These are phyloP conservation scores for Acropternis orthonyx DNA, from an alignment of 2,797 vertebrate genomes.

Conservation along the genomic window DNA sequence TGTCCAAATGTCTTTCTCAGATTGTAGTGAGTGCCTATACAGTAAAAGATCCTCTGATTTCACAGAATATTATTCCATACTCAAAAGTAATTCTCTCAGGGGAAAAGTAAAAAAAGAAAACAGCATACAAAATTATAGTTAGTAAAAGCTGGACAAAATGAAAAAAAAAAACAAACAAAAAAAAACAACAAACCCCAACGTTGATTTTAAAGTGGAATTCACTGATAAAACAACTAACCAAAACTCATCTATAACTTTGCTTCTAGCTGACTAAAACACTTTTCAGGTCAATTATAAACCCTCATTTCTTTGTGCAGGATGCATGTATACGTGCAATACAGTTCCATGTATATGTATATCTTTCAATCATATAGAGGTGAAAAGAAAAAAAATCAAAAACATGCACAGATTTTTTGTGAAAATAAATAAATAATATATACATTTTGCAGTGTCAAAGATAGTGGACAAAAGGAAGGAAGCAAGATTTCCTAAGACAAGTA, in stretches of 20 bases:
- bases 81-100: not conserved
- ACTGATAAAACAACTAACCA: not conserved
- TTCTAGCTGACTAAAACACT: not conserved
- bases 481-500: not conserved
- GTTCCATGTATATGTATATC: not conserved
- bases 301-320: not conserved
- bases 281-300: not conserved
- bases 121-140: not conserved
- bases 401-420: not conserved
- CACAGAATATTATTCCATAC: not conserved
- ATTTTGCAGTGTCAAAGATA: not conserved
- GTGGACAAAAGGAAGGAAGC: not conserved
- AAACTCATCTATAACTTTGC: not conserved
- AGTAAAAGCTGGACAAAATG: not conserved
- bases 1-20: not conserved
- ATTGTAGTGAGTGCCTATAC: fast-evolving
- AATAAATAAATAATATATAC: not conserved
- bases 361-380: not conserved
- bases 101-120: fast-evolving
- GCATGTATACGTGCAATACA: not conserved
- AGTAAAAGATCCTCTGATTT: not conserved
- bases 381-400: not conserved
- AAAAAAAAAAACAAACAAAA: not conserved
- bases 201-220: not conserved
- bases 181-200: not conserved